These are phyloP conservation scores for Coleophora deauratella DNA, from an alignment of 2,888 invertebrate species.

Conservation along the genomic window DNA sequence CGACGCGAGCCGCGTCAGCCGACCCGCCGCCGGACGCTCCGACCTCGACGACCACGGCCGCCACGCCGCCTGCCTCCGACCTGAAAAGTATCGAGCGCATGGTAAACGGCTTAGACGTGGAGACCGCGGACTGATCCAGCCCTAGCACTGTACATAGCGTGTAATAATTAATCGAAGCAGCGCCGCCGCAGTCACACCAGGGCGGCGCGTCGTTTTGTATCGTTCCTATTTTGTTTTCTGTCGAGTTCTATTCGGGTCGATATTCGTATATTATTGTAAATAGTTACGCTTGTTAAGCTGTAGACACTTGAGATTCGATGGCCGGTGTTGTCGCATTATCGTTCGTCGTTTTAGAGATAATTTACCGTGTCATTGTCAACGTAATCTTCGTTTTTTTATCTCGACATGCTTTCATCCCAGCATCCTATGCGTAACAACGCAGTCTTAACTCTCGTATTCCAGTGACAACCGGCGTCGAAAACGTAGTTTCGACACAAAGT, in stretches of 20 bases:
- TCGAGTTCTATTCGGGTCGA: constrained; percentile 70
- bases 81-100: constrained; percentile 97
- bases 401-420: too few species aligned
- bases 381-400: too few species aligned
- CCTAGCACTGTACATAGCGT: constrained; percentile 59
- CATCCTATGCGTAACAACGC: too few species aligned
- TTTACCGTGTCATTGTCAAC: too few species aligned
- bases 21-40: constrained; percentile 72
- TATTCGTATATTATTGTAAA: constrained; percentile 66
- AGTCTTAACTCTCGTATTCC: too few species aligned
- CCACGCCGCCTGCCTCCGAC: constrained; percentile 82
- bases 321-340: constrained; percentile 23
- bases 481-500: constrained; percentile 47
- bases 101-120: constrained; percentile 96
- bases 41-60: constrained; percentile 66
- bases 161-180: constrained; percentile 56
- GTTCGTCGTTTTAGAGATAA: constrained; percentile 8
- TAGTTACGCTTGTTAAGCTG: constrained; percentile 63
- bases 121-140: constrained; percentile 74
- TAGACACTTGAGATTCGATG: constrained; percentile 25
- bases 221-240: constrained; percentile 72
- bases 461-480: constrained; percentile 17
- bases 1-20: constrained; percentile 66
- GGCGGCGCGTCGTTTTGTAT: constrained; percentile 60
- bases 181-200: constrained; percentile 27